Percentiles rank a stretch among this genome's conserved stretches.
These are phyloP conservation scores for Lagopus muta DNA, from an alignment of 2,113 vertebrate species.

Conservation along the genomic window DNA sequence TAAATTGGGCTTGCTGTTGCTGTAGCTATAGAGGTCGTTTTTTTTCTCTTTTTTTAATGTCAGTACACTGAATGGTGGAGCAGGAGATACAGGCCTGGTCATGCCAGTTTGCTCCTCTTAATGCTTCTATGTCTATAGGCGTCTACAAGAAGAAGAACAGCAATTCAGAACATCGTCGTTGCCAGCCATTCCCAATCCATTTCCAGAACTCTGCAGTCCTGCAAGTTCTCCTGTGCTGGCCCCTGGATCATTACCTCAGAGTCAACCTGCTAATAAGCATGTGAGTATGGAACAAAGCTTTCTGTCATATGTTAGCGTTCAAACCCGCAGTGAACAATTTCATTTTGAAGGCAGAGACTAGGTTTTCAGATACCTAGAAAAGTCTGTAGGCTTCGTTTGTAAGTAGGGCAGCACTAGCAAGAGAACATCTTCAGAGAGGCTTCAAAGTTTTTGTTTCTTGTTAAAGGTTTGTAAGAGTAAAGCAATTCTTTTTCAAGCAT, in stretches of 20 bases:
- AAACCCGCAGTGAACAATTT: not conserved
- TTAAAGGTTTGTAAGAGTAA: not conserved
- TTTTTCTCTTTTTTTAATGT: not conserved
- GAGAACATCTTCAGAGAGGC: not conserved
- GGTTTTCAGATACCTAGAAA: not conserved
- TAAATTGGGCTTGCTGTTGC: not conserved
- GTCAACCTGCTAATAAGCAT: conserved; percentile 84
- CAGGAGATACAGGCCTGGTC: not conserved
- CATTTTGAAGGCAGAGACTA: not conserved
- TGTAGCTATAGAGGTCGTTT: not conserved
- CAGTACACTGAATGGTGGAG: accelerated
- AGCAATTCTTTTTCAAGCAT: not conserved
- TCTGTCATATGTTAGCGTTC: not conserved
- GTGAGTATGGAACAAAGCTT: conserved; percentile 78
- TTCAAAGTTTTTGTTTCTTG: not conserved
- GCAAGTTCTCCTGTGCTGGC: conserved; percentile 87
- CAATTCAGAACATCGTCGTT: conserved; percentile 93
- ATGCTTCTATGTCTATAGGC: conserved; percentile 78
- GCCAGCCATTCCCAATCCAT: conserved; percentile 97
- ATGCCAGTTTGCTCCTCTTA: conserved; percentile 15
- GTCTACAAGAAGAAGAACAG: conserved; percentile 91
- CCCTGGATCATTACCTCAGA: conserved; percentile 89
- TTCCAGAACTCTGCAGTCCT: conserved; percentile 92
- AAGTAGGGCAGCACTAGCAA: not conserved
- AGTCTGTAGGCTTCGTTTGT: not conserved